These are phyloP conservation scores for Pelmatolapia mariae DNA, from an alignment of 2,113 vertebrate genomes.

Conservation along the genomic window DNA sequence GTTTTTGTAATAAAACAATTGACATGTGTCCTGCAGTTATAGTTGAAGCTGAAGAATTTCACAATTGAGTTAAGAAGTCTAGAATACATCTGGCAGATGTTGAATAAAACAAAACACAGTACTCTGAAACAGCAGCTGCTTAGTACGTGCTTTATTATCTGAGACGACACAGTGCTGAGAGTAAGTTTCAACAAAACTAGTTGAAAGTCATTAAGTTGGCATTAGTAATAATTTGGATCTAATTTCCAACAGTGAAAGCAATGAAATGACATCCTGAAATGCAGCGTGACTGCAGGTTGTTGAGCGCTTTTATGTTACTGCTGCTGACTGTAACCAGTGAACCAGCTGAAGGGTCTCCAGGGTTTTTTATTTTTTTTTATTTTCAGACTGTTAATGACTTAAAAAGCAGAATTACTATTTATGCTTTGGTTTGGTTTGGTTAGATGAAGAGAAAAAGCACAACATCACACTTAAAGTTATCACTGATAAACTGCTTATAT, in stretches of 20 bases:
- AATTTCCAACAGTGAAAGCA: background rate
- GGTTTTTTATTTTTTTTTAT: accelerated
- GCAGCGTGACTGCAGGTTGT: background rate
- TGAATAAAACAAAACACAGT: background rate
- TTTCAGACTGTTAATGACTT: background rate
- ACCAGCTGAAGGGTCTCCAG: background rate
- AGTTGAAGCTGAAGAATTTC: background rate
- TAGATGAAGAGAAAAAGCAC: background rate
- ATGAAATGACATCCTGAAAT: background rate
- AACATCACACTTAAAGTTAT: background rate
- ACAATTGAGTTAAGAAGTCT: background rate
- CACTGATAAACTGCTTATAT: background rate
- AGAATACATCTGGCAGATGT: background rate
- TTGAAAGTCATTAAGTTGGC: background rate
- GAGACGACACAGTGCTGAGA: background rate
- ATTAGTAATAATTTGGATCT: background rate
- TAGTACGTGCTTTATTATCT: background rate
- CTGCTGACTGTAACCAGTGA: background rate
- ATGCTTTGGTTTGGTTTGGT: background rate
- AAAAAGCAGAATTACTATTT: background rate
- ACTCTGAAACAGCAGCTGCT: background rate
- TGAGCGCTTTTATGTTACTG: background rate
- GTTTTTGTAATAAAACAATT: background rate
- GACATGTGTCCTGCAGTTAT: background rate
- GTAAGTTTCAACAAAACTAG: background rate